Evolutionary conservation across 1,140 invertebrate species (phyloP).

Genomic region (Xylocopa sonorina): DNA sequence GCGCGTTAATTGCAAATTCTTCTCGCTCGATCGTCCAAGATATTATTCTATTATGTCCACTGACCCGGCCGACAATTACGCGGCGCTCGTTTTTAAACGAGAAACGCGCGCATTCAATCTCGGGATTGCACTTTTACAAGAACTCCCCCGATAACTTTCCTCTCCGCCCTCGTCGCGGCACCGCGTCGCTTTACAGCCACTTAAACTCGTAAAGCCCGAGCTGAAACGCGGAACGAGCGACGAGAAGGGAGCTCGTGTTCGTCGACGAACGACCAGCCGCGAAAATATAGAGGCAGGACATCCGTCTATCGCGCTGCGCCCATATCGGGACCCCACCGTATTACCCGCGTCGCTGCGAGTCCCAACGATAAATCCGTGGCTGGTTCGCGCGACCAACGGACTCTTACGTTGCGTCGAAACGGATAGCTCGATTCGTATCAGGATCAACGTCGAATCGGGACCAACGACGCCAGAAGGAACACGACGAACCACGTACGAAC

Average conservation of each 20-base stretch:
- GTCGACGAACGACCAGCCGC: neutral
- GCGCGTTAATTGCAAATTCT: no score
- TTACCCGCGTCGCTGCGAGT: constrained; percentile 5
- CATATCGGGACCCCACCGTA: neutral
- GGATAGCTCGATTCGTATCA: constrained; percentile 56
- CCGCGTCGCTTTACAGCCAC: neutral
- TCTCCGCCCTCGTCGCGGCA: neutral
- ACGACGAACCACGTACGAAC: no score
- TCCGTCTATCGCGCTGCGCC: neutral
- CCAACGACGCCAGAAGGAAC: neutral
- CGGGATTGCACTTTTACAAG: neutral
- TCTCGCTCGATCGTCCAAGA: no score
- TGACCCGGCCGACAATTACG: no score
- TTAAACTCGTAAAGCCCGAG: constrained; percentile 1
- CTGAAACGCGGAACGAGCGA: neutral
- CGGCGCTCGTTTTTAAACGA: no score
- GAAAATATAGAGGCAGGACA: constrained; percentile 31
- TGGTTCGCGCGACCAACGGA: constrained; percentile 50
- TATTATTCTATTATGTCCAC: no score
- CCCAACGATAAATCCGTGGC: constrained; percentile 48
- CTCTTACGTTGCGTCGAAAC: constrained; percentile 59
- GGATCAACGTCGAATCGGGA: constrained; percentile 48
- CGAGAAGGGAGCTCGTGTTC: neutral
- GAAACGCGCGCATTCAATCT: neutral
- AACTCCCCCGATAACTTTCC: neutral